phyloP scores from a whole-genome alignment of 2,888 invertebrate species.

The Cephus sareptanus region DNA sequence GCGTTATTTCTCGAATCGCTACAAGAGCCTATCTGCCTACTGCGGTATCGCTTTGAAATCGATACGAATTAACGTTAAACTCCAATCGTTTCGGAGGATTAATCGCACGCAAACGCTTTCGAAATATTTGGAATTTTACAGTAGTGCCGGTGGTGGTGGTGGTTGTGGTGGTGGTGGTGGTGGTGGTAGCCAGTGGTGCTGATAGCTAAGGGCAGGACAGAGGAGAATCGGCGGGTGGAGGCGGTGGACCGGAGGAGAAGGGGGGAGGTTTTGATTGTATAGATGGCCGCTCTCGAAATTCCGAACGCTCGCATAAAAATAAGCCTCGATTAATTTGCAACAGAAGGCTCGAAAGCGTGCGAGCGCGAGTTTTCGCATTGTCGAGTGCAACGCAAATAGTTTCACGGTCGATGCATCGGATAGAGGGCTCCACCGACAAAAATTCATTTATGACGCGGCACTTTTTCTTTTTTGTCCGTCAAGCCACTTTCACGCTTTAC shows the following conservation, averaged over 20 bases:
- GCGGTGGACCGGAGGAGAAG: conserved; percentile 14
- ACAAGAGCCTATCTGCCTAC: neutral
- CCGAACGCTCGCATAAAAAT: neutral
- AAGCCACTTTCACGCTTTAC: neutral
- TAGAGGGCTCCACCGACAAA: neutral
- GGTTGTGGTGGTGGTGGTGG: too few relatives aligned
- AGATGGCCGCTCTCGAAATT: neutral
- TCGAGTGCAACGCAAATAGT: neutral
- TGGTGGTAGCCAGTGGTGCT: neutral
- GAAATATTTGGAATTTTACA: conserved; percentile 27
- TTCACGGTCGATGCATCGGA: conserved; percentile 3
- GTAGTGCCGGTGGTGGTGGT: conserved; percentile 15
- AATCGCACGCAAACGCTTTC: conserved; percentile 32
- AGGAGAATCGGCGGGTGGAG: neutral
- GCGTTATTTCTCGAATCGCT: neutral
- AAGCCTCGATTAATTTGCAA: conserved; percentile 1
- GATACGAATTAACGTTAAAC: conserved; percentile 24
- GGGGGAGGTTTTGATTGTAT: neutral
- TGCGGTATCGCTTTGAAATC: conserved; percentile 14
- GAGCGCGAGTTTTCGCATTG: neutral
- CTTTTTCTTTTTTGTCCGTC: neutral
- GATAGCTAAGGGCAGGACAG: conserved; percentile 10
- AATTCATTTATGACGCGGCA: neutral
- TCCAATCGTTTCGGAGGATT: conserved; percentile 20
- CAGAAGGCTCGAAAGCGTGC: neutral